Conservation (phyloP, 2,797 vertebrate genomes). For the Rhincodon typus region DNA sequence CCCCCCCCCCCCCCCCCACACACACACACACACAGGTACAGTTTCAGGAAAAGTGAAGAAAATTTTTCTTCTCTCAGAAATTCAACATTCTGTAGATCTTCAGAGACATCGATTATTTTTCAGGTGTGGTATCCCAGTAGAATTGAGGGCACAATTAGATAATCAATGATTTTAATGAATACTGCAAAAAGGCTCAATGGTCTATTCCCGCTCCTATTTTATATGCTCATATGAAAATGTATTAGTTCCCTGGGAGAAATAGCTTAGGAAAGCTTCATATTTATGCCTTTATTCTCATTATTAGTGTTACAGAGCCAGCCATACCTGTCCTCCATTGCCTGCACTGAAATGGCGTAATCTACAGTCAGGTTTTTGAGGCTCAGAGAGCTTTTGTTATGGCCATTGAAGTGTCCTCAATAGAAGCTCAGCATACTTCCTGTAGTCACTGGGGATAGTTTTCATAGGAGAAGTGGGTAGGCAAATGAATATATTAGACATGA, state of each 20-base stretch:
- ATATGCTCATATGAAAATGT: too few species aligned
- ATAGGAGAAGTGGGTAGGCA: not conserved
- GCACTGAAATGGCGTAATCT: not conserved
- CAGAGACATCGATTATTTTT: too few species aligned
- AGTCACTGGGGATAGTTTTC: not conserved
- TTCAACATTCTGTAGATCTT: too few species aligned
- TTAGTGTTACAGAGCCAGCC: not conserved
- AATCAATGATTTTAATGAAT: too few species aligned
- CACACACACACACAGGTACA: not conserved
- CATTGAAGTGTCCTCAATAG: not conserved
- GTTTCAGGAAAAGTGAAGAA: too few species aligned
- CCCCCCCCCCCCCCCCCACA: too few species aligned
- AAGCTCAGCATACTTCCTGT: not conserved
- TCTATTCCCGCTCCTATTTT: too few species aligned
- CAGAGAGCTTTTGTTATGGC: not conserved
- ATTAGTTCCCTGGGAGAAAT: not conserved
- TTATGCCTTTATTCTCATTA: not conserved
- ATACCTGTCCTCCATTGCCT: not conserved
- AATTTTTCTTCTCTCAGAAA: too few species aligned
- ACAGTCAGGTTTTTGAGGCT: not conserved
- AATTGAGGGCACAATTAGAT: too few species aligned
- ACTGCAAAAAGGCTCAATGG: too few species aligned
- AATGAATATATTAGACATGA: not conserved
- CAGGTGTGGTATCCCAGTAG: too few species aligned
- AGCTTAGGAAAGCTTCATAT: not conserved